These are phyloP conservation scores for Cliona cf. orientalis DNA, from an alignment of 37 sponge, comb jelly and placozoan species.

Conservation along the genomic window DNA sequence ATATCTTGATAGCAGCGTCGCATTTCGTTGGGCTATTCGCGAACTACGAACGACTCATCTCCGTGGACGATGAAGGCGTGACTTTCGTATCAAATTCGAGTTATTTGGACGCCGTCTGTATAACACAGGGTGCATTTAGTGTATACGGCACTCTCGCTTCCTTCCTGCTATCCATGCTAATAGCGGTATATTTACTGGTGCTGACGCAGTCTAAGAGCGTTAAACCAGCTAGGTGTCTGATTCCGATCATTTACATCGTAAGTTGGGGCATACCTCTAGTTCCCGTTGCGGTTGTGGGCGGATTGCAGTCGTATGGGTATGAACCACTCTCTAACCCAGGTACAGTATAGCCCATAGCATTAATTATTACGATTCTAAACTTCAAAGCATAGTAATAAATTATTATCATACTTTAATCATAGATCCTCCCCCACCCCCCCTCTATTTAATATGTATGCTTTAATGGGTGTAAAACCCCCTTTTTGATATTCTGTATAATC, in stretches of 20 bases:
- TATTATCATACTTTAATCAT: too few species aligned
- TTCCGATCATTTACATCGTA: slow-evolving; percentile 22
- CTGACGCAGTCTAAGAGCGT: slow-evolving; percentile 21
- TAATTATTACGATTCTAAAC: too few species aligned
- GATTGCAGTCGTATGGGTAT: too few species aligned
- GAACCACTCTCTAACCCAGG: too few species aligned
- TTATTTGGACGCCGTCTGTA: background rate
- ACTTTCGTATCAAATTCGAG: background rate
- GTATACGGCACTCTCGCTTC: slow-evolving; percentile 44
- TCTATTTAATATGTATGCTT: too few species aligned
- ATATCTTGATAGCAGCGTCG: slow-evolving; percentile 43
- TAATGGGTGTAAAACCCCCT: too few species aligned
- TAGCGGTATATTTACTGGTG: slow-evolving; percentile 57
- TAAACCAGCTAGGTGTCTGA: background rate
- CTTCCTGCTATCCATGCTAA: slow-evolving; percentile 52
- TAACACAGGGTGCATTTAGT: slow-evolving; percentile 37
- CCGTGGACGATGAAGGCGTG: background rate
- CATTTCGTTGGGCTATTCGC: slow-evolving; percentile 40
- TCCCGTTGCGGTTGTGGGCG: background rate
- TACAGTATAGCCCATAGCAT: too few species aligned
- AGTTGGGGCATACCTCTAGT: slow-evolving; percentile 48
- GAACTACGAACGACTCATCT: slow-evolving; percentile 30
- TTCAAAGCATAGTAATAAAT: too few species aligned
- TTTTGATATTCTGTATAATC: too few species aligned
- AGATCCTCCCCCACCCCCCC: too few species aligned